A percentile compares a stretch with the other conserved stretches of the same genome.
Conservation (phyloP, 2,113 vertebrate genomes). For the Emydura subglobosa region DNA sequence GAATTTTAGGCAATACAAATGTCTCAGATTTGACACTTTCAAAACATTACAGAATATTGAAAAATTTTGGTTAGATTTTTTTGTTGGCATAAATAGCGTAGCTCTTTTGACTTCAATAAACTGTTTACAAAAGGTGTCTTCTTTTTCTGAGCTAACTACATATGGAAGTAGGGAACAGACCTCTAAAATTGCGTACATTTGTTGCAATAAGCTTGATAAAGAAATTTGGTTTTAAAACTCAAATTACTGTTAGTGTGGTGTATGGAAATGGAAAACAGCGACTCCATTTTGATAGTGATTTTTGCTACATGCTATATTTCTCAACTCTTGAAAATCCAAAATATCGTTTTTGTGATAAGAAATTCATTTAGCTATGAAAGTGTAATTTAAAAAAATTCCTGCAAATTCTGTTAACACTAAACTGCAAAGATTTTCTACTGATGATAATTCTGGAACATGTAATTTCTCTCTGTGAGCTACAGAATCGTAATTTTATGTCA, state of each 20-base stretch:
- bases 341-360: not conserved
- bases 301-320: not conserved
- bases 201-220: not conserved
- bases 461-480: not conserved
- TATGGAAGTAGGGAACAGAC: not conserved
- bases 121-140: fast-evolving
- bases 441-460: not conserved
- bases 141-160: not conserved
- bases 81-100: not conserved
- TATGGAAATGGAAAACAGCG: not conserved
- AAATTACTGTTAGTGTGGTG: not conserved
- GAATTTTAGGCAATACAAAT: not conserved
- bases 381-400: not conserved
- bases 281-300: not conserved
- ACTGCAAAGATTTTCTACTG: not conserved
- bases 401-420: not conserved
- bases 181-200: not conserved
- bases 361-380: not conserved
- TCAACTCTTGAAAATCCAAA: not conserved
- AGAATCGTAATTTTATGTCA: not conserved
- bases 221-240: not conserved
- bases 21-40: not conserved
- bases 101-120: not conserved
- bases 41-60: not conserved
- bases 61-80: not conserved